These are phyloP conservation scores for Macropus fuliginosus DNA, from an alignment of 2,797 vertebrate genomes.

Conservation along the genomic window DNA sequence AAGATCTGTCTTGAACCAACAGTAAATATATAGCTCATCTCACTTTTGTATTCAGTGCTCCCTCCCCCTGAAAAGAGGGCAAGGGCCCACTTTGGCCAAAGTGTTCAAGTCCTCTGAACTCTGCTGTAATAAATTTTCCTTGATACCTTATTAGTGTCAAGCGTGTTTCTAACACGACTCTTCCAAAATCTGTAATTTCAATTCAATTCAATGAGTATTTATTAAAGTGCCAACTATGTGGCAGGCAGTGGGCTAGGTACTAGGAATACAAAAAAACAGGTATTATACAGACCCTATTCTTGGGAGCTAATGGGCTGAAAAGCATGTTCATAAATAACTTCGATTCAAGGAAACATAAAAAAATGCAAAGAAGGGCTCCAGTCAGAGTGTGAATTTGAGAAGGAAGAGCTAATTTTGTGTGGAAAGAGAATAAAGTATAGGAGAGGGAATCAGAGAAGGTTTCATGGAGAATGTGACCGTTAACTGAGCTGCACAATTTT, in stretches of 20 bases:
- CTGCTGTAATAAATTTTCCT: too few relatives aligned
- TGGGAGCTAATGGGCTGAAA: background rate
- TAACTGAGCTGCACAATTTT: background rate
- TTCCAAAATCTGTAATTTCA: conserved; percentile 45
- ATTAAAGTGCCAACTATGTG: background rate
- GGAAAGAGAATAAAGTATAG: background rate
- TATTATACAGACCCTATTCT: background rate
- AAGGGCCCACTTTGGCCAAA: too few relatives aligned
- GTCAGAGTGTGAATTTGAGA: background rate
- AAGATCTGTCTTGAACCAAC: too few relatives aligned
- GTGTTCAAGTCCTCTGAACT: too few relatives aligned
- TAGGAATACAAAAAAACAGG: background rate
- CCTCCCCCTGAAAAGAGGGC: too few relatives aligned
- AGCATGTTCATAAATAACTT: background rate
- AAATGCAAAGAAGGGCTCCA: background rate
- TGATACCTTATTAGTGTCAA: too few relatives aligned
- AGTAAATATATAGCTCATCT: too few relatives aligned
- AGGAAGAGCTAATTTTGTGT: background rate
- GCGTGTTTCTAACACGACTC: too few relatives aligned
- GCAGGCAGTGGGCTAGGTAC: background rate
- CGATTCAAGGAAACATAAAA: background rate
- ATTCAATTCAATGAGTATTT: background rate
- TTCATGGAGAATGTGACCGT: background rate
- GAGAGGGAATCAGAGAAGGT: background rate
- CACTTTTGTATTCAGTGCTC: too few relatives aligned